Evolutionary conservation across 2,113 vertebrate genomes (phyloP).

Genomic region (Hemichromis elongatus): DNA sequence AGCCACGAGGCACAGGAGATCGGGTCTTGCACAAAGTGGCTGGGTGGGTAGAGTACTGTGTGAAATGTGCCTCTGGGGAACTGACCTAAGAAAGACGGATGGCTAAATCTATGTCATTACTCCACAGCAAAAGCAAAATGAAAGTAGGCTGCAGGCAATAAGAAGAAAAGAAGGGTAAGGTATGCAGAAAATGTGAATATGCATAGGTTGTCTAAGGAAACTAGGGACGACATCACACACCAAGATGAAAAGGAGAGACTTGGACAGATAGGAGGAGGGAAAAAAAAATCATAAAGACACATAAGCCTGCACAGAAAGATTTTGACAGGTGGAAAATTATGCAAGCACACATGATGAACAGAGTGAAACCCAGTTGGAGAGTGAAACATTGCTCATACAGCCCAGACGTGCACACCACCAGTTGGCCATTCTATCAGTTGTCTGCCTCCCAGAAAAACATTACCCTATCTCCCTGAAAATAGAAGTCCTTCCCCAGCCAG

Average conservation of each 20-base stretch:
- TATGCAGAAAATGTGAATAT: neutral
- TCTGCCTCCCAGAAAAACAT: slow-evolving; percentile 37
- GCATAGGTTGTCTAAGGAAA: neutral
- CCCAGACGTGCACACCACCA: neutral
- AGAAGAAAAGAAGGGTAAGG: neutral
- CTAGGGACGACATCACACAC: neutral
- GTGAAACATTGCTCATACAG: neutral
- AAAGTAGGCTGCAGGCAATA: neutral
- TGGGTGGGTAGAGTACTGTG: neutral
- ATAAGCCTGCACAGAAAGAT: neutral
- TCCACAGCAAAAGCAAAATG: neutral
- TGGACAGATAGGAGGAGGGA: neutral
- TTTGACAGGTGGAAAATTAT: slow-evolving; percentile 15
- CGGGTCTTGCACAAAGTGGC: neutral
- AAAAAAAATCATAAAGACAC: neutral
- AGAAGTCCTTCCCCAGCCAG: slow-evolving; percentile 34
- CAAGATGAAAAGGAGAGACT: neutral
- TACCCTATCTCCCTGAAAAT: slow-evolving; percentile 46
- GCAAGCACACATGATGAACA: slow-evolving; percentile 1
- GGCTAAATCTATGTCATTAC: neutral
- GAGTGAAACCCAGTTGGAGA: neutral
- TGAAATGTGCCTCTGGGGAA: slow-evolving; percentile 14
- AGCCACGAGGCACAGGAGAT: neutral
- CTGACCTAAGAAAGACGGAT: neutral
- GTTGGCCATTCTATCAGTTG: slow-evolving; percentile 12